Conservation (phyloP, 2,113 vertebrate species). For the Morone chrysops region DNA sequence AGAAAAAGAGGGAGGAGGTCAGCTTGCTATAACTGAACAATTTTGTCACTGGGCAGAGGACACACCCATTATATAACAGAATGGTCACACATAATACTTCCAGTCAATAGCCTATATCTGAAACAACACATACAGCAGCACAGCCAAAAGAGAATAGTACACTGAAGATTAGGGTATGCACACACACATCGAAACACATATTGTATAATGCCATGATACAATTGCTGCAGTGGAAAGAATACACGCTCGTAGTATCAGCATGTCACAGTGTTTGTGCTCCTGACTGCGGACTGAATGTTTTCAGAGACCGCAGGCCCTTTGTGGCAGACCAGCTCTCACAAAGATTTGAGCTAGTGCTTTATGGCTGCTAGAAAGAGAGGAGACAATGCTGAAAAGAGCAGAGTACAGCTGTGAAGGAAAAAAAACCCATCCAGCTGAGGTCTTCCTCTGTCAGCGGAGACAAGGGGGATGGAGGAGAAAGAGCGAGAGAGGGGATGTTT, state of each 20-base stretch:
- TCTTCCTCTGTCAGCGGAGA: conserved; percentile 40
- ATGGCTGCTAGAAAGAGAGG: conserved; percentile 39
- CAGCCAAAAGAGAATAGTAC: conserved; percentile 20
- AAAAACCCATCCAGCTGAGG: conserved; percentile 59
- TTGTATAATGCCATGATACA: background rate
- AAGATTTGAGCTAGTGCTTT: conserved; percentile 49
- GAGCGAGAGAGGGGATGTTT: conserved; percentile 26
- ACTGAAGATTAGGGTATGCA: background rate
- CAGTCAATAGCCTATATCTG: conserved; percentile 41
- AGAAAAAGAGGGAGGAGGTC: conserved; percentile 37
- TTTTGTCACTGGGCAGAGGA: conserved; percentile 51
- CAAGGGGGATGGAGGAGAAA: conserved; percentile 32
- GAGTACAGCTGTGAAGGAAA: conserved; percentile 64
- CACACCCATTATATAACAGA: conserved; percentile 65
- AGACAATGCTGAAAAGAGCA: conserved; percentile 32
- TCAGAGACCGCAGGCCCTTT: conserved; percentile 50
- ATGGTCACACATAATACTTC: conserved; percentile 31
- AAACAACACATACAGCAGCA: conserved; percentile 33
- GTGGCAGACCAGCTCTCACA: conserved; percentile 31
- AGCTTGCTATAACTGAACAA: conserved; percentile 36
- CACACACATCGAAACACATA: background rate
- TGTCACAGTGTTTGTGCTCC: conserved; percentile 52
- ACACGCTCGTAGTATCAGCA: conserved; percentile 31
- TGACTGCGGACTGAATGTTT: conserved; percentile 25
- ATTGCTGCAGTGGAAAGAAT: background rate